phyloP scores from a whole-genome alignment of 2,888 invertebrate genomes.

The Microctonus hyperodae region DNA sequence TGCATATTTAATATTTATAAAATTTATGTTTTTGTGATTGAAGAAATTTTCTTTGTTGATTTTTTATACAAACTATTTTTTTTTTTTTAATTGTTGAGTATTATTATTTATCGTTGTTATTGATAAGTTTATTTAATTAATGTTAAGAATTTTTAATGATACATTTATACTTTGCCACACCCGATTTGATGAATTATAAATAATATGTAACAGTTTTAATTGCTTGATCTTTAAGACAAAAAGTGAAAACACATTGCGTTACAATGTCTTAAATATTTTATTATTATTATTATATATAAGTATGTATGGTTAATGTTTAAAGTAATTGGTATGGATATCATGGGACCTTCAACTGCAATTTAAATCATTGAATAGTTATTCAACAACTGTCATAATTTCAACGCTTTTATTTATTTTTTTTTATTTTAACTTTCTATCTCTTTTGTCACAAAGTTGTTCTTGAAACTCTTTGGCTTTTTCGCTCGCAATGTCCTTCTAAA shows the following conservation, averaged over 20 bases:
- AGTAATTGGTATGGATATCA: not conserved
- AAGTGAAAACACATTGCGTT: not conserved
- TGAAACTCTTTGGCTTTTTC: not conserved
- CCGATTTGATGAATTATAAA: not conserved
- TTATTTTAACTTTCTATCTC: too few relatives aligned
- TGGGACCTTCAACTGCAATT: not conserved
- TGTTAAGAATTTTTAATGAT: not conserved
- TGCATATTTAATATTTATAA: too few relatives aligned
- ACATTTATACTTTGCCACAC: not conserved
- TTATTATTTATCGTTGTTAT: too few relatives aligned
- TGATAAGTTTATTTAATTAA: not conserved
- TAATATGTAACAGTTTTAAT: not conserved
- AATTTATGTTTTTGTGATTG: too few relatives aligned
- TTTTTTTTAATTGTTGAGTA: too few relatives aligned
- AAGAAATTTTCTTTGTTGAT: too few relatives aligned
- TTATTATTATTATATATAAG: too few relatives aligned
- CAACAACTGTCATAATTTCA: not conserved
- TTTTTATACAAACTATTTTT: too few relatives aligned
- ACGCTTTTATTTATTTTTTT: not conserved
- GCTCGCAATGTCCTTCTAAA: slow-evolving; percentile 2
- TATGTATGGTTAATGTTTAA: not conserved
- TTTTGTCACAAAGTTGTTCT: not conserved
- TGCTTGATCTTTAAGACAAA: not conserved
- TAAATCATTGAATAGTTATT: not conserved
- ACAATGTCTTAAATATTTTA: not conserved